Evolutionary conservation across 2,888 invertebrate genomes (phyloP).

Genomic region (Glyphotaelius pellucidus): DNA sequence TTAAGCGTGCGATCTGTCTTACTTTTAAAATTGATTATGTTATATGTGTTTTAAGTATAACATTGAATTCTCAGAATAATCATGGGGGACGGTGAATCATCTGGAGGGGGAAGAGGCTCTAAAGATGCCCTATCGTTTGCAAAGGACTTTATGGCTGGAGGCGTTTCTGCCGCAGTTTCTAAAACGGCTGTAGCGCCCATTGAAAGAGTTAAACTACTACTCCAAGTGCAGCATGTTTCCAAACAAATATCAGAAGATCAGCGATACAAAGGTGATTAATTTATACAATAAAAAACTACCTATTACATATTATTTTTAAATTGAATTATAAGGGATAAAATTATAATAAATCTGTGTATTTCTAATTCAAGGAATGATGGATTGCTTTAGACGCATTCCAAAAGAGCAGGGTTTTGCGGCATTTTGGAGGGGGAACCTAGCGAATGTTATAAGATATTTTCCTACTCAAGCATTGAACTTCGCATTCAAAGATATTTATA

Average conservation of each 20-base stretch:
- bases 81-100: conserved; percentile 37
- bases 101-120: neutral
- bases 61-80: neutral
- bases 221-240: conserved; percentile 96
- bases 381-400: conserved; percentile 82
- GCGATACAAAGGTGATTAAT: conserved; percentile 84
- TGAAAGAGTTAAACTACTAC: conserved; percentile 94
- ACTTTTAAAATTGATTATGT: neutral
- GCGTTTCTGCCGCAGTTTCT: conserved; percentile 94
- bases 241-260: conserved; percentile 91
- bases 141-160: conserved; percentile 95
- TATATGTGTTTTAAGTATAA: neutral
- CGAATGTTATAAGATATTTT: conserved; percentile 88
- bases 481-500: conserved; percentile 88
- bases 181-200: conserved; percentile 97
- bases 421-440: conserved; percentile 88
- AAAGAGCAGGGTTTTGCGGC: conserved; percentile 82
- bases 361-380: conserved; percentile 69
- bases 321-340: neutral
- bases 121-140: conserved; percentile 89
- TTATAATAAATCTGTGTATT: neutral
- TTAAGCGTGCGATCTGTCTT: neutral
- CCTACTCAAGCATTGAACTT: conserved; percentile 88
- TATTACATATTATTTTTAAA: neutral
- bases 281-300: neutral